Base-by-base conservation (phyloP, 1,140 invertebrate species). In the Andrena cerasifolii region DNA sequence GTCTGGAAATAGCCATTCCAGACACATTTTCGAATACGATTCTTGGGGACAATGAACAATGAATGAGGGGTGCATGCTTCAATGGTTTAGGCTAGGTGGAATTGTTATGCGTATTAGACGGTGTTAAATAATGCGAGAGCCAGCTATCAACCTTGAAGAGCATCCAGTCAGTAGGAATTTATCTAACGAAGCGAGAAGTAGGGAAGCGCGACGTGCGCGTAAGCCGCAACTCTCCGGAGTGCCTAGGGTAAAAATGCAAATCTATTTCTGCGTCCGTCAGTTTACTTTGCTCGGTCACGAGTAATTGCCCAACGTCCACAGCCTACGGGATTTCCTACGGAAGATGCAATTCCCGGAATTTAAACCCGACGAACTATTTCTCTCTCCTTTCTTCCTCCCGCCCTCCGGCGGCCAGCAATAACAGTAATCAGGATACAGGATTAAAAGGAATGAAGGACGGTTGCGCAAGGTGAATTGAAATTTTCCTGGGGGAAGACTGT, bases 221-320 rank as follows among this genome's bases (percentile, higher is more conserved):
- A 73, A 62, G 68, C 56, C 76, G 56, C 28, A 53, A 54, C 58
- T 72, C 28, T 47, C 36, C 24, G 10, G 54, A 40, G 36, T 40
- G 10, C 10, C 36, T 40, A 3, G 10, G 36, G 49, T 73, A 78
- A 78, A 78, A 78, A 78, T 78, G 76, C 76, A 78, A 78, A 78
- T 78, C 76, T 63, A 78, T 78, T 78, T 78, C 76, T 73, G 36
- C 59, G 58, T 62, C 68, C 58, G 68, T 72, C 70, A 63, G 76
- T 78, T 78, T 78, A 65, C 76, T 78, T 73, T 63, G 59, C 67
- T 72, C 76, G 68, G 76, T 78, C 76, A 73, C 58, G 76, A 73
- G 76, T 78, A 78, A 78, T 78, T 78, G 76, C 68, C 76, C 68
- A 73, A 63, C 76, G 76, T 78, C 68, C 76, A 73, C 70, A 78